Percentiles rank a stretch among this genome's conserved stretches.
phyloP scores from a whole-genome alignment of 2,888 invertebrate species.

The Meganola albula region DNA sequence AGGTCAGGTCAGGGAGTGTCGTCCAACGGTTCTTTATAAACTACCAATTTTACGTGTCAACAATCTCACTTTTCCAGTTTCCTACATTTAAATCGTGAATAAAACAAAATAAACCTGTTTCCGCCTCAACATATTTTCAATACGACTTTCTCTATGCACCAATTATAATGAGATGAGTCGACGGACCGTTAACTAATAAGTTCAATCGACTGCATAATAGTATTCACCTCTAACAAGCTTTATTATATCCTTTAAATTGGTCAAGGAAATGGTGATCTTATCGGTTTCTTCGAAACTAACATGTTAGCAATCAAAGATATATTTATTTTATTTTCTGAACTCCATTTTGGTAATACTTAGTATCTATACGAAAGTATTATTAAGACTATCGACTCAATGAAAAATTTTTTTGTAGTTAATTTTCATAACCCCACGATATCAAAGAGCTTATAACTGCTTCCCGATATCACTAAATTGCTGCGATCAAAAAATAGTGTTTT shows the following conservation, averaged over 20 bases:
- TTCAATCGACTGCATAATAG: neutral
- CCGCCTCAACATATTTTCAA: conserved; percentile 12
- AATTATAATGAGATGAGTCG: conserved; percentile 10
- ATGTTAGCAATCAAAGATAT: too few species aligned
- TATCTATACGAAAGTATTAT: too few species aligned
- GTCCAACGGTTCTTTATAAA: conserved; percentile 46
- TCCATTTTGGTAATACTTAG: too few species aligned
- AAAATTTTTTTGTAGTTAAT: too few species aligned
- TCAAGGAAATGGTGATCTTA: neutral
- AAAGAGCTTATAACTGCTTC: too few species aligned
- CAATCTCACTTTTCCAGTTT: conserved; percentile 28
- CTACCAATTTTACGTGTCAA: conserved; percentile 30
- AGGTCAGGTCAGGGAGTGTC: conserved; percentile 32
- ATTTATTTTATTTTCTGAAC: too few species aligned
- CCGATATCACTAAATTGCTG: too few species aligned
- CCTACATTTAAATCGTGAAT: conserved; percentile 27
- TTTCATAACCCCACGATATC: too few species aligned
- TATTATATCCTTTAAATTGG: neutral
- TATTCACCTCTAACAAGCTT: conserved; percentile 1
- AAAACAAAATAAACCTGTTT: conserved; percentile 33
- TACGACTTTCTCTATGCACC: conserved; percentile 27
- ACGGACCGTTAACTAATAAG: conserved; percentile 10
- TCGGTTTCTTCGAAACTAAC: too few species aligned
- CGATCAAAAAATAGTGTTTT: too few species aligned
- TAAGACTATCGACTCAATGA: too few species aligned